These are phyloP conservation scores for Plagodis dolabraria DNA, from an alignment of 2,888 invertebrate genomes.

Conservation along the genomic window DNA sequence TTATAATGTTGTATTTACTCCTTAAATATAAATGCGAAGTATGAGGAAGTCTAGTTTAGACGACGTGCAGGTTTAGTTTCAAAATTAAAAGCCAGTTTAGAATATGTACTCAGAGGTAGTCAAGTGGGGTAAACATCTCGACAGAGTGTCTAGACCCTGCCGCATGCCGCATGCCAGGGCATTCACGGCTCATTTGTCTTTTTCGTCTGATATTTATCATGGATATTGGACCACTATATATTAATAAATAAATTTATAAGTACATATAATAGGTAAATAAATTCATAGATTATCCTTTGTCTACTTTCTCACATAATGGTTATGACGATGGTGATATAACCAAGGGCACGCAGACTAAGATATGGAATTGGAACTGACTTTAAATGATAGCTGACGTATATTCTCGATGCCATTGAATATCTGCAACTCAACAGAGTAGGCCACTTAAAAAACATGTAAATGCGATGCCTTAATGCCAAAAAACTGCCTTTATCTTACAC, in stretches of 20 bases:
- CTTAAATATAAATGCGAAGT: constrained; percentile 3
- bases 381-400: too few species aligned
- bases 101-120: constrained; percentile 16
- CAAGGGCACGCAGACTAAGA: too few species aligned
- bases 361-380: too few species aligned
- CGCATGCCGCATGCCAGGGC: constrained; percentile 33
- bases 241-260: constrained; percentile 14
- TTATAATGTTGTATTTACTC: constrained; percentile 1
- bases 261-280: too few species aligned
- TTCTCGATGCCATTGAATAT: too few species aligned
- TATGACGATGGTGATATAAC: too few species aligned
- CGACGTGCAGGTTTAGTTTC: background rate
- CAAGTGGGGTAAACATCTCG: constrained; percentile 35
- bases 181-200: constrained; percentile 53
- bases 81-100: constrained; percentile 13
- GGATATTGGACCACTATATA: constrained; percentile 30
- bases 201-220: background rate
- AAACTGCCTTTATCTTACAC: too few species aligned
- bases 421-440: too few species aligned
- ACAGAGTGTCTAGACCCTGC: constrained; percentile 31
- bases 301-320: too few species aligned
- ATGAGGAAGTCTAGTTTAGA: constrained; percentile 9
- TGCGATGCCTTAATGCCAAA: too few species aligned
- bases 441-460: too few species aligned
- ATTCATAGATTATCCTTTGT: too few species aligned